Conservation (phyloP, 2,113 vertebrate species). For the Steatornis caripensis region DNA sequence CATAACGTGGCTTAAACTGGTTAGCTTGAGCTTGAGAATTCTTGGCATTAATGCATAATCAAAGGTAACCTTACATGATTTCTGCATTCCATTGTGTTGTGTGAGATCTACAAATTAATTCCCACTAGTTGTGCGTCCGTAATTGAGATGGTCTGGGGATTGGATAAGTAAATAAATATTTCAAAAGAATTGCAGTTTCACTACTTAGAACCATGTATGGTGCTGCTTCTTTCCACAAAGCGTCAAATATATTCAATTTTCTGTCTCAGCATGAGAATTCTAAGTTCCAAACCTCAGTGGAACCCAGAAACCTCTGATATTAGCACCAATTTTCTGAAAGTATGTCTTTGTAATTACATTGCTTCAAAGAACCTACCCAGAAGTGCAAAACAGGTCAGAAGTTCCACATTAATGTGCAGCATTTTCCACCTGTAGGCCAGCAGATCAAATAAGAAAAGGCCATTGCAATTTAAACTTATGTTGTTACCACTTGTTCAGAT, state of each 20-base stretch:
- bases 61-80: not conserved
- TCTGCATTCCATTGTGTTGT: not conserved
- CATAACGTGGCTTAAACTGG: not conserved
- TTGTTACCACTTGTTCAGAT: not conserved
- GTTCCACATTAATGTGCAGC: not conserved
- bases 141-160: not conserved
- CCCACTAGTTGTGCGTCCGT: not conserved
- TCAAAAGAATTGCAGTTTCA: not conserved
- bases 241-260: not conserved
- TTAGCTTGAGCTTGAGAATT: not conserved
- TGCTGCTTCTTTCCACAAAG: not conserved
- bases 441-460: constrained; percentile 25
- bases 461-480: not conserved
- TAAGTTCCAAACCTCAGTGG: not conserved
- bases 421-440: not conserved
- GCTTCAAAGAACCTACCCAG: not conserved
- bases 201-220: not conserved
- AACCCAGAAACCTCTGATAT: not conserved
- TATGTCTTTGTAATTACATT: not conserved
- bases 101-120: not conserved
- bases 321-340: not conserved
- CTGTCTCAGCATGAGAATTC: not conserved
- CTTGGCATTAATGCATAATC: not conserved
- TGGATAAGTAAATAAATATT: not conserved
- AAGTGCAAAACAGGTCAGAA: not conserved